These are phyloP conservation scores for Embiotoca jacksoni DNA, from an alignment of 2,113 vertebrate genomes.

Conservation along the genomic window DNA sequence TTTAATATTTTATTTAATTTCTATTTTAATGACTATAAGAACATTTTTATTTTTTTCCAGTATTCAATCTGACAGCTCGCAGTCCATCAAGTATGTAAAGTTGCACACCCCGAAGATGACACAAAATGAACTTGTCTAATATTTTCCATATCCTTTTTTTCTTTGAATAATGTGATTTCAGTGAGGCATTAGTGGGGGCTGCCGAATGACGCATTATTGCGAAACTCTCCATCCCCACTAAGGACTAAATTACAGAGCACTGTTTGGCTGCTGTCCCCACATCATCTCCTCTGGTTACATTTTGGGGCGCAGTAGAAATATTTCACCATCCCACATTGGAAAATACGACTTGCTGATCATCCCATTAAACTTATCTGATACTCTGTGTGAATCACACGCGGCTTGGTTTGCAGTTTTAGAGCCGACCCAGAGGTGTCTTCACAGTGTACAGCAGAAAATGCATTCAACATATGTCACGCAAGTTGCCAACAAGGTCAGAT, in stretches of 20 bases:
- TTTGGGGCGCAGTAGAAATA: conserved; percentile 36
- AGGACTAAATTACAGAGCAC: conserved; percentile 47
- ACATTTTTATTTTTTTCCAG: background rate
- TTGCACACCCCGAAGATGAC: background rate
- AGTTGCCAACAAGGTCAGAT: conserved; percentile 15
- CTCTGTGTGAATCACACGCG: background rate
- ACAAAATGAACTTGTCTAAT: background rate
- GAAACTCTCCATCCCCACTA: conserved; percentile 15
- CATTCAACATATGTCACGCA: conserved; percentile 44
- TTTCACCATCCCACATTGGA: conserved; percentile 63
- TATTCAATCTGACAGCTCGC: background rate
- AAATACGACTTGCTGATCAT: conserved; percentile 40
- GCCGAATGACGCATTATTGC: conserved; percentile 36
- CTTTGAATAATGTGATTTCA: background rate
- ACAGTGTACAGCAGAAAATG: conserved; percentile 32
- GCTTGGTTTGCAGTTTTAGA: conserved; percentile 52
- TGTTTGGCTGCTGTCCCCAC: conserved; percentile 42
- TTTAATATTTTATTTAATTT: too few relatives aligned
- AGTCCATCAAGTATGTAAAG: background rate
- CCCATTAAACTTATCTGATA: conserved; percentile 48
- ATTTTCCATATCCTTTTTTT: background rate
- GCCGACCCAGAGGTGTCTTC: conserved; percentile 24
- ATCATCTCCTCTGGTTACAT: conserved; percentile 29
- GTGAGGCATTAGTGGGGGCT: conserved; percentile 26
- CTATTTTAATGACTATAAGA: too few relatives aligned